Percentiles rank a stretch among this genome's conserved stretches.
These are phyloP conservation scores for Apodemus agrarius DNA, from an alignment of 2,797 vertebrate genomes.

Conservation along the genomic window DNA sequence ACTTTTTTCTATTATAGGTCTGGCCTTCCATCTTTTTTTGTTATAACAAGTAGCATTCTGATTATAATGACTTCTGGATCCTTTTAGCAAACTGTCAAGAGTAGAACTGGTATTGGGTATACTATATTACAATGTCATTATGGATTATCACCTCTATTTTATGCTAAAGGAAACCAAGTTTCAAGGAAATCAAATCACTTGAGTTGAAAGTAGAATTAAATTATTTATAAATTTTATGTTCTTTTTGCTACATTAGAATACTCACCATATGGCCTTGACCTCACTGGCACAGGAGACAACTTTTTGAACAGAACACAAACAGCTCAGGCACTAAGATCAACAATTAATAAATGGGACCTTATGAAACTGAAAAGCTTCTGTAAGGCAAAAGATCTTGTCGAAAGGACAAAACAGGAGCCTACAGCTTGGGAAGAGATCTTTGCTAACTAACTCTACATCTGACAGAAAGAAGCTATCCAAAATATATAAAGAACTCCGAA, in stretches of 20 bases:
- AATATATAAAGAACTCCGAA: background rate
- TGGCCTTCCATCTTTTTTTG: constrained; percentile 5
- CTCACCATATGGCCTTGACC: background rate
- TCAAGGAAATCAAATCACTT: constrained; percentile 34
- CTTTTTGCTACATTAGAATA: constrained; percentile 16
- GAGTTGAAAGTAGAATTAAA: constrained; percentile 17
- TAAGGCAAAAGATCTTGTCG: background rate
- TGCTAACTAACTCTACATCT: background rate
- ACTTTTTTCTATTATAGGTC: constrained; percentile 6
- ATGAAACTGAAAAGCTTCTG: background rate
- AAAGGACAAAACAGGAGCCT: background rate
- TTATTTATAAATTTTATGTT: constrained; percentile 16
- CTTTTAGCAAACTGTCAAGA: constrained; percentile 13
- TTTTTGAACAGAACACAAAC: background rate
- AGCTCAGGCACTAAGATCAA: background rate
- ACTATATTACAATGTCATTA: constrained; percentile 24
- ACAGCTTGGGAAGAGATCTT: background rate
- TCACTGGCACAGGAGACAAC: background rate
- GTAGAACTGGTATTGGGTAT: background rate
- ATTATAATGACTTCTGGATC: constrained; percentile 41
- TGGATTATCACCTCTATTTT: constrained; percentile 11
- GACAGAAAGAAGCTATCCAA: background rate
- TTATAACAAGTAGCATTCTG: constrained; percentile 1
- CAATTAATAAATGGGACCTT: background rate
- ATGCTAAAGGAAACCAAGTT: constrained; percentile 41